Evolutionary conservation across 2,113 vertebrate genomes (phyloP).

Genomic region (Parus major): DNA sequence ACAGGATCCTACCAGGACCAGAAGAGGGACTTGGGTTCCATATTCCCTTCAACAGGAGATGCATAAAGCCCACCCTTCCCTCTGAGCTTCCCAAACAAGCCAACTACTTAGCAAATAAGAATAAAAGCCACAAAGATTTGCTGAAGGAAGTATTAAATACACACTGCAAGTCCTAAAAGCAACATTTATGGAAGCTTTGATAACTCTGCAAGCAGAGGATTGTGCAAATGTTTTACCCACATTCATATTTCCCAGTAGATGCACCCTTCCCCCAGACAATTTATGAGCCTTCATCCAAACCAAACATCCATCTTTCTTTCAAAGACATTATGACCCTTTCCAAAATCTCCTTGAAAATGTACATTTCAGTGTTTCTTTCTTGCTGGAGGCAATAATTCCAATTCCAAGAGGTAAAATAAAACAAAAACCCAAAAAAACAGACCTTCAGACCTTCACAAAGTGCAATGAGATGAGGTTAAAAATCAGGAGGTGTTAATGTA

Average conservation of each 20-base stretch:
- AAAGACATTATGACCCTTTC: neutral
- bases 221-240: neutral
- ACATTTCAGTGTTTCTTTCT: neutral
- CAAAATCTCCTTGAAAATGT: neutral
- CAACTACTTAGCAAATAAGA: neutral
- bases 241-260: neutral
- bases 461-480: neutral
- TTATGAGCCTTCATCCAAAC: neutral
- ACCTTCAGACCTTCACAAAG: neutral
- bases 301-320: neutral
- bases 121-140: neutral
- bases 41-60: neutral
- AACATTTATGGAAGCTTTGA: slow-evolving; percentile 9
- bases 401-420: neutral
- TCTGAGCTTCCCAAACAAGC: neutral
- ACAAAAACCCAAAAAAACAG: neutral
- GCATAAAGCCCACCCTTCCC: neutral
- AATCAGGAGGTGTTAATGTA: neutral
- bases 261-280: neutral
- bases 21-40: neutral
- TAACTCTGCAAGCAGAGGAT: neutral
- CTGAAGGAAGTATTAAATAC: neutral
- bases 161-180: neutral
- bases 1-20: neutral
- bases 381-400: neutral